phyloP scores from a whole-genome alignment of 2,797 vertebrate species.

The Eulemur rubriventer region DNA sequence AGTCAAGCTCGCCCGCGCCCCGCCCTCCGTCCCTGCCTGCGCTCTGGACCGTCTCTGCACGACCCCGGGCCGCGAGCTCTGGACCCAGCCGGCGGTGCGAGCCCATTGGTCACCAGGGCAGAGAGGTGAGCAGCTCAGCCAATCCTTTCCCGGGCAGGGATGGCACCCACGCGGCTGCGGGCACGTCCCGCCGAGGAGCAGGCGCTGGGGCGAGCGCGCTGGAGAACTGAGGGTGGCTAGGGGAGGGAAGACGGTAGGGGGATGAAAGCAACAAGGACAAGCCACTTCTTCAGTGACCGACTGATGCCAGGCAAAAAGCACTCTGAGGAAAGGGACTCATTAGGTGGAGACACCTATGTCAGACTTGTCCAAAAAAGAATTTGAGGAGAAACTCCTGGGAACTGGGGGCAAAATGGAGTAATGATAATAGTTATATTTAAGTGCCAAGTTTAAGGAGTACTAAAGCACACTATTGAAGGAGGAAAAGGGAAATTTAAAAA shows the following conservation, averaged over 20 bases:
- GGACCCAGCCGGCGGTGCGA: background rate
- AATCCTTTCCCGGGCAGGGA: background rate
- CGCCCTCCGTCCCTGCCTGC: background rate
- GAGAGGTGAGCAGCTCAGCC: slow-evolving; percentile 17
- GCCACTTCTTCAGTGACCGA: background rate
- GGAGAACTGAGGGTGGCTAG: rapidly evolving
- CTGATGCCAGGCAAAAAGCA: background rate
- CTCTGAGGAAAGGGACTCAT: background rate
- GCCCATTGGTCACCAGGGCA: background rate
- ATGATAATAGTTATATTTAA: background rate
- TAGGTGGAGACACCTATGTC: background rate
- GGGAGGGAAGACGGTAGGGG: background rate
- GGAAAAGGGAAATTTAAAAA: background rate
- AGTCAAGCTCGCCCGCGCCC: background rate
- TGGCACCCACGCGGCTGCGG: too few species aligned
- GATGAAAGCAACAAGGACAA: background rate
- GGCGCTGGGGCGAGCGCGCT: rapidly evolving
- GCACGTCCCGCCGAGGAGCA: background rate
- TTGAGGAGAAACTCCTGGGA: background rate
- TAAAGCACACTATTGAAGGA: background rate
- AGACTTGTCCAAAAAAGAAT: background rate
- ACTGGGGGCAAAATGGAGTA: background rate
- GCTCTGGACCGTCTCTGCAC: rapidly evolving
- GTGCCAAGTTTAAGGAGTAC: background rate
- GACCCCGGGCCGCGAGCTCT: rapidly evolving